Evolutionary conservation across 2,797 vertebrate species (phyloP).

Genomic region (Ptychadena robeensis): DNA sequence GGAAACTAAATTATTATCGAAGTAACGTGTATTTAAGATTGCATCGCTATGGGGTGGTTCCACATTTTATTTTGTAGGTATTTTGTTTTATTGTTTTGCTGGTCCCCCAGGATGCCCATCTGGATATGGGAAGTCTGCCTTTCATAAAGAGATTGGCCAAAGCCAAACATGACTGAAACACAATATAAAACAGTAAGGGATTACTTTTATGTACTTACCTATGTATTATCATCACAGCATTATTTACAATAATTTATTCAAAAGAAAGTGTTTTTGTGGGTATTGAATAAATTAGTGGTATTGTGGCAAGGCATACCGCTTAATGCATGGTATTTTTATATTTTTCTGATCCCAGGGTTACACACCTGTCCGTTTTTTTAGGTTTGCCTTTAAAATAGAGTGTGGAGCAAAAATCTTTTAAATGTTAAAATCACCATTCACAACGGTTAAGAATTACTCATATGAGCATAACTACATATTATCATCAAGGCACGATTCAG

Average conservation of each 20-base stretch:
- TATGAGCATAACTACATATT: neutral
- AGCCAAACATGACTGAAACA: neutral
- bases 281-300: neutral
- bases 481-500: too few relatives aligned
- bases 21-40: too few relatives aligned
- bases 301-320: neutral
- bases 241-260: neutral
- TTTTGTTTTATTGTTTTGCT: too few relatives aligned
- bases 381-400: too few relatives aligned
- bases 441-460: neutral
- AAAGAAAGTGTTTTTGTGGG: neutral
- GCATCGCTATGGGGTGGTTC: too few relatives aligned
- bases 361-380: neutral
- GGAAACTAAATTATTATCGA: too few relatives aligned
- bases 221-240: neutral
- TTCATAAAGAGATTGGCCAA: neutral
- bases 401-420: too few relatives aligned
- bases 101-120: too few relatives aligned
- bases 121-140: neutral
- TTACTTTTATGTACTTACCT: neutral
- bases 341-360: neutral
- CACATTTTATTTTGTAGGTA: too few relatives aligned
- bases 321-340: neutral
- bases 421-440: neutral
- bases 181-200: neutral